These are phyloP conservation scores for Gallirallus australis DNA, from an alignment of 2,797 vertebrate genomes.

Conservation along the genomic window DNA sequence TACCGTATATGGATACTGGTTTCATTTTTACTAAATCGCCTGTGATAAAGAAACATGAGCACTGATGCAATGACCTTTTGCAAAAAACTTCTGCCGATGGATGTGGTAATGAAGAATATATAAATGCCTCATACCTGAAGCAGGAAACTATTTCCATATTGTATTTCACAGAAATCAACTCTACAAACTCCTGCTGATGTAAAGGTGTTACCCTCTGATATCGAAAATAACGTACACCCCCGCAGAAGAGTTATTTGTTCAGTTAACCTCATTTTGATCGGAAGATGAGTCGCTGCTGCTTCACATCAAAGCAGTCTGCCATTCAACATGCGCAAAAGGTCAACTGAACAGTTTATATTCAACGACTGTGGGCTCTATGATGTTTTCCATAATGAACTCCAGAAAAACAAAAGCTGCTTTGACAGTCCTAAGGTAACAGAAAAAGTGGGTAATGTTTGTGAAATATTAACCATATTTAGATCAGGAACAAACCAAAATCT, in stretches of 20 bases:
- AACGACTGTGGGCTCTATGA: neutral
- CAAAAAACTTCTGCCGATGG: neutral
- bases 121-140: neutral
- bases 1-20: neutral
- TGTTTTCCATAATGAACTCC: neutral
- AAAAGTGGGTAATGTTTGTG: neutral
- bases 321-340: conserved; percentile 4
- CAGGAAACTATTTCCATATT: neutral
- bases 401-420: neutral
- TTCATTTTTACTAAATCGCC: conserved; percentile 12
- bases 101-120: neutral
- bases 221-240: neutral
- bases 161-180: neutral
- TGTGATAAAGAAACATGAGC: neutral
- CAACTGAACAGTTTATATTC: conserved; percentile 25
- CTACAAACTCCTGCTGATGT: neutral
- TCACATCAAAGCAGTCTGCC: neutral
- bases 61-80: neutral
- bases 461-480: neutral
- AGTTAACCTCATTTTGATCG: neutral
- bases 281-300: neutral
- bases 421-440: neutral
- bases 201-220: neutral
- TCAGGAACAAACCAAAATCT: neutral
- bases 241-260: neutral